These are phyloP conservation scores for Drosophila truncata DNA, from an alignment of 1,140 invertebrate genomes.

Conservation along the genomic window DNA sequence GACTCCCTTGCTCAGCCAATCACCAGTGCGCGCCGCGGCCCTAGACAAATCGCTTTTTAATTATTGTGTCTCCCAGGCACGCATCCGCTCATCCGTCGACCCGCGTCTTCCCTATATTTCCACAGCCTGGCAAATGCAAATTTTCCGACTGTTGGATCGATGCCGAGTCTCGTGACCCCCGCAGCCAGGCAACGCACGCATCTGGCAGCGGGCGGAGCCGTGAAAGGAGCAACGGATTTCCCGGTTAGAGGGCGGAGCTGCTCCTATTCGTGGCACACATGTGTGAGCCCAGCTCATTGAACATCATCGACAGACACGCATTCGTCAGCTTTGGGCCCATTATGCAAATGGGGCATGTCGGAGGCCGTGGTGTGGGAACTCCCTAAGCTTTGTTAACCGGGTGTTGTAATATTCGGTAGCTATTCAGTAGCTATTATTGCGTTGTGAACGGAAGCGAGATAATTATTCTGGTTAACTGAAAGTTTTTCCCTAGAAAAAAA, in stretches of 20 bases:
- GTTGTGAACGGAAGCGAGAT: slow-evolving; percentile 8
- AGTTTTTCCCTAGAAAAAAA: not conserved
- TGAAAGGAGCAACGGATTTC: slow-evolving; percentile 12
- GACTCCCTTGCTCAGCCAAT: slow-evolving; percentile 47
- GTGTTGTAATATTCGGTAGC: slow-evolving; percentile 7
- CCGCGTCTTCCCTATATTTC: slow-evolving; percentile 46
- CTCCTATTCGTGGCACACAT: slow-evolving; percentile 14
- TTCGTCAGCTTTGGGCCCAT: slow-evolving; percentile 25
- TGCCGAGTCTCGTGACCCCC: slow-evolving; percentile 43
- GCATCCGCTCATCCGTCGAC: slow-evolving; percentile 54
- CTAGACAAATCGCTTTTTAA: slow-evolving; percentile 76
- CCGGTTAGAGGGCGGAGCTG: slow-evolving; percentile 1
- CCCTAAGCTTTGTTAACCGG: not conserved
- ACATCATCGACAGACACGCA: slow-evolving; percentile 68
- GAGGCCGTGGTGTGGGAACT: not conserved
- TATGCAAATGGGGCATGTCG: slow-evolving; percentile 1
- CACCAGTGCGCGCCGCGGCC: slow-evolving; percentile 51
- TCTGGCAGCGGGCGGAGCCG: slow-evolving; percentile 21
- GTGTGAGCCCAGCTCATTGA: slow-evolving; percentile 27
- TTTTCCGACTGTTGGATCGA: slow-evolving; percentile 74
- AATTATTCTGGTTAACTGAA: slow-evolving; percentile 4
- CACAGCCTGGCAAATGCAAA: slow-evolving; percentile 70
- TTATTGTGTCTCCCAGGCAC: slow-evolving; percentile 81
- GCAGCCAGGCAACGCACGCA: slow-evolving; percentile 77
- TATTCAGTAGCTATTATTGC: slow-evolving; percentile 7